Conservation (phyloP, 1,140 invertebrate species). For the Bombus impatiens region DNA sequence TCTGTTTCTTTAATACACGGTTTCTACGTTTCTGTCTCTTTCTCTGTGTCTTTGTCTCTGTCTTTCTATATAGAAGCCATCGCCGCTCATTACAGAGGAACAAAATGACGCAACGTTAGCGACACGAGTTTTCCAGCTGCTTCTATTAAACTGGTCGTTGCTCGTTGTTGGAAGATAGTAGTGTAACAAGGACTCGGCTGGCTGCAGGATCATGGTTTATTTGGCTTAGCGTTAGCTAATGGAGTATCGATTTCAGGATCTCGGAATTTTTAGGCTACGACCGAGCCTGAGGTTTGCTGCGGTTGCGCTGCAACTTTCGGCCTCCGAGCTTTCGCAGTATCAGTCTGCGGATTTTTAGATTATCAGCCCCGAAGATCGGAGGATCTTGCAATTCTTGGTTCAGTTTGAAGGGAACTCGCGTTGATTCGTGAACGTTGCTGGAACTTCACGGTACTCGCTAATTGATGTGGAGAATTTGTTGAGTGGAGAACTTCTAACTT, state of each 20-base stretch:
- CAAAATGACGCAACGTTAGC: conserved; percentile 32
- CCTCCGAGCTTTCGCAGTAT: no score
- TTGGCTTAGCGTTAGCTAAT: background rate
- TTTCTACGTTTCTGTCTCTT: background rate
- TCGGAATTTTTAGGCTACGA: background rate
- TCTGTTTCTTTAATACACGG: conserved; percentile 52
- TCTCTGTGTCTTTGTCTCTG: background rate
- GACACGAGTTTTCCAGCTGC: background rate
- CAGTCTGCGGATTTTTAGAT: no score
- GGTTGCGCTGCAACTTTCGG: no score
- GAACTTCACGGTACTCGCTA: no score
- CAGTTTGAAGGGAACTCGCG: no score
- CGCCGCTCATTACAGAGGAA: conserved; percentile 35
- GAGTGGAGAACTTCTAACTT: no score
- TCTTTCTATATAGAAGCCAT: conserved; percentile 1
- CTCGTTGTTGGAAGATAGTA: background rate
- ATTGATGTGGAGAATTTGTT: no score
- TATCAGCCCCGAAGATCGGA: no score
- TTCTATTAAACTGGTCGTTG: conserved; percentile 1
- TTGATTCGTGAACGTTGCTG: no score
- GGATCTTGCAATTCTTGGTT: no score
- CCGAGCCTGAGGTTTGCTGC: no score
- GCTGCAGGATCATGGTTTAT: background rate
- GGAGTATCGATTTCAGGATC: background rate
- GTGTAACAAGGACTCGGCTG: no score